phyloP scores from a whole-genome alignment of 1,140 invertebrate species.

The Eriosoma lanigerum region DNA sequence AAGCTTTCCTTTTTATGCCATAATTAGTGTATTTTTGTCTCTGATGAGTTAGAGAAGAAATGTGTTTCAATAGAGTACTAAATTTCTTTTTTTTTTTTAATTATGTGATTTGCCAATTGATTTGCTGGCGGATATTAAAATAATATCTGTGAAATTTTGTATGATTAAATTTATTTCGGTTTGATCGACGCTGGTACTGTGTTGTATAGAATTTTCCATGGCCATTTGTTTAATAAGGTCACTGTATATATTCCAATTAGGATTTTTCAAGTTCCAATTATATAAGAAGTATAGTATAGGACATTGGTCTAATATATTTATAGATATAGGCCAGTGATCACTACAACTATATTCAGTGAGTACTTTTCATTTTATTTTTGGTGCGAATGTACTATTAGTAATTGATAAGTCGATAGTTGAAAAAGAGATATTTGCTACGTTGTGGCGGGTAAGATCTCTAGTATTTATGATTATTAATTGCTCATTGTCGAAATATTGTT shows the following conservation, averaged over 20 bases:
- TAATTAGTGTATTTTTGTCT: too few species aligned
- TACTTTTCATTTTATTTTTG: constrained; percentile 14
- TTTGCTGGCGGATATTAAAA: neutral
- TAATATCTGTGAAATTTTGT: neutral
- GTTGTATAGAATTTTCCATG: neutral
- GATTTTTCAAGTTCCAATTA: neutral
- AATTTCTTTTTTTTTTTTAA: too few species aligned
- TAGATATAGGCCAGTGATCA: constrained; percentile 15
- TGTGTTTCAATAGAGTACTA: too few species aligned
- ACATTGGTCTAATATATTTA: neutral
- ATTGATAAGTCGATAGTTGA: constrained; percentile 18
- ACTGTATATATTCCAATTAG: neutral
- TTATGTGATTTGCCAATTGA: too few species aligned
- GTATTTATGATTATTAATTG: neutral
- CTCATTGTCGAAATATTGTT: neutral
- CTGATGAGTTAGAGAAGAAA: too few species aligned
- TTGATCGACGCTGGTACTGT: neutral
- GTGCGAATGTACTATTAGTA: neutral
- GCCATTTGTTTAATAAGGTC: neutral
- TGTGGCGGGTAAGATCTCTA: neutral
- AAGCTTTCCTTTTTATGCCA: too few species aligned
- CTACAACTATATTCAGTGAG: constrained; percentile 10
- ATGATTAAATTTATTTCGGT: neutral
- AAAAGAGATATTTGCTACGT: constrained; percentile 2
- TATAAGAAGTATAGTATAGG: neutral